These are phyloP conservation scores for Setophaga petechia DNA, from an alignment of 2,113 vertebrate genomes.

Conservation along the genomic window DNA sequence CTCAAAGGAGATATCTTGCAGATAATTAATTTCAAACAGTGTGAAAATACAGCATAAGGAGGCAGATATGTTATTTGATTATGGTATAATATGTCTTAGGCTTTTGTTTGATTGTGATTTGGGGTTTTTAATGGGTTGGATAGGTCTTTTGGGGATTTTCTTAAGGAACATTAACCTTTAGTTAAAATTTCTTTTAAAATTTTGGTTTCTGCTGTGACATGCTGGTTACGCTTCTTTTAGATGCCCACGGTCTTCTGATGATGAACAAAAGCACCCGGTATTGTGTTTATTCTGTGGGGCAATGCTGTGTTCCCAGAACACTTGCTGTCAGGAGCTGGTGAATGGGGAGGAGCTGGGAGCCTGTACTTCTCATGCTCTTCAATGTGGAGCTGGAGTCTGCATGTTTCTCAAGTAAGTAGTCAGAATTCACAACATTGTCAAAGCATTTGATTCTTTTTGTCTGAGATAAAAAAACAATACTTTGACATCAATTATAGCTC, in stretches of 20 bases:
- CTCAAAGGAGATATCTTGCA: neutral
- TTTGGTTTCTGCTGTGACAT: neutral
- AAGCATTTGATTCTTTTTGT: neutral
- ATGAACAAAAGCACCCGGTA: conserved; percentile 92
- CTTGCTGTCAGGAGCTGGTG: conserved; percentile 89
- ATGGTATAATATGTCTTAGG: neutral
- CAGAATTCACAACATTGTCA: neutral
- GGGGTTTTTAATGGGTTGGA: neutral
- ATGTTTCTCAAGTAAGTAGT: conserved; percentile 91
- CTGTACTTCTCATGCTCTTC: conserved; percentile 90
- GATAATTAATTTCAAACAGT: neutral
- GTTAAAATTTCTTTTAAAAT: neutral
- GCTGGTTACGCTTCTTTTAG: conserved; percentile 67
- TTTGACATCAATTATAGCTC: neutral
- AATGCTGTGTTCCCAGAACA: conserved; percentile 93
- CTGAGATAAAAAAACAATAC: neutral
- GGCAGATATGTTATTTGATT: neutral
- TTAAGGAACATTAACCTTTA: neutral
- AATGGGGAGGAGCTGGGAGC: conserved; percentile 92
- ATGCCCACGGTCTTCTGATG: conserved; percentile 90
- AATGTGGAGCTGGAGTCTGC: conserved; percentile 93
- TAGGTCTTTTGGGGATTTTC: neutral
- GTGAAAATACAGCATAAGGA: neutral
- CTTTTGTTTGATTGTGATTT: neutral
- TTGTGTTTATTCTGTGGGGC: conserved; percentile 94